Evolutionary conservation across 2,888 invertebrate species (phyloP), one percentile per base, ranked within the genome.

Genomic region (Oxycera nigricornis): DNA sequence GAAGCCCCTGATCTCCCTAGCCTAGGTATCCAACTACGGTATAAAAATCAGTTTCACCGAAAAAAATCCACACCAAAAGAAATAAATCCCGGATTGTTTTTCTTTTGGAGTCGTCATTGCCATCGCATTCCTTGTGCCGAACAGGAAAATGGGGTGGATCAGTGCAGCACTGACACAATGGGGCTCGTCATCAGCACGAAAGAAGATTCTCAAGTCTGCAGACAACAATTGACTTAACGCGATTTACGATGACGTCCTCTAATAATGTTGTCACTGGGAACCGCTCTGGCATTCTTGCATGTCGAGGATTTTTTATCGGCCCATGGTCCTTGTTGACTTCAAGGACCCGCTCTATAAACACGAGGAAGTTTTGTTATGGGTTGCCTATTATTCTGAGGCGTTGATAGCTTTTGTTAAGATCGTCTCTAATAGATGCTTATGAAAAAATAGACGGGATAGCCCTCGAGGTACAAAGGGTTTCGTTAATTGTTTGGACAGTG

Each of bases 171-270:
- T 28, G 28, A n/a, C 30, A 59, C 59, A 59, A 28, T 3, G 59
- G 30, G 17, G 26, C 28, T 28, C 46, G 67, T 41, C 67, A 67
- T 67, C 67, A 41, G 41, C 11, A 41, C 24, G 26, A 30, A 59
- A 41, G 26, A n/a, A 26, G 41, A 67, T 41, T 46, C 41, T 67
- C 46, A 67, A 41, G 67, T 17, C 41, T 22, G 67, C 72, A 46
- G 50, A 76, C 76, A 76, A 77, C 76, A 78, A 78, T 77, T 78
- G 78, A 78, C 77, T 78, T 77, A 77, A 77, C 77, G 76, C 78
- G 77, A 76, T 77, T 78, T 76, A 76, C 75, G 78, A 73, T 78
- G 77, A 77, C 77, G 77, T 78, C 77, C 72, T 75, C 67, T 76
- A 76, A 77, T 77, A 76, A 77, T 77, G 77, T 77, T 77, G 74